phyloP scores from a whole-genome alignment of 2,113 vertebrate genomes.

The Centropus bengalensis region DNA sequence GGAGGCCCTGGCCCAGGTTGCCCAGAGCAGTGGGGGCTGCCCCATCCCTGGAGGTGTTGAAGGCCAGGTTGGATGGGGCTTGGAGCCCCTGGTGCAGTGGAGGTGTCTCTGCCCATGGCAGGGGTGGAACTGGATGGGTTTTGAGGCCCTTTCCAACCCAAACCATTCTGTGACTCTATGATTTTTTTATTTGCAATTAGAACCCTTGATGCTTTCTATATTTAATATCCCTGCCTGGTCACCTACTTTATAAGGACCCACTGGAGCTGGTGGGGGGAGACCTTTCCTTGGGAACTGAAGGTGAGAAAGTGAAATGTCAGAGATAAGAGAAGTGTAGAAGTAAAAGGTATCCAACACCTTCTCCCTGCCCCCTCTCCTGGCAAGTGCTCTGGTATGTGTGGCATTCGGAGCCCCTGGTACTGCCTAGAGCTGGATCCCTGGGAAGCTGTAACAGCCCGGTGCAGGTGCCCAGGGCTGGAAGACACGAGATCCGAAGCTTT shows the following conservation, averaged over 20 bases:
- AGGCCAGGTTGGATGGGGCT: no score
- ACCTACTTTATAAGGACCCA: background rate
- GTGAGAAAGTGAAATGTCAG: conserved; percentile 52
- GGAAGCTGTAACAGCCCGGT: background rate
- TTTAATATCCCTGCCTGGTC: background rate
- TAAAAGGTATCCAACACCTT: background rate
- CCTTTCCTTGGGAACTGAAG: conserved; percentile 37
- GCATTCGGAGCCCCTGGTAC: conserved; percentile 26
- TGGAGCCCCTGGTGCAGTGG: no score
- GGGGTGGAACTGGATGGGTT: no score
- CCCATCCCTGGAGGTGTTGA: no score
- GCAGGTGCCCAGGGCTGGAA: background rate
- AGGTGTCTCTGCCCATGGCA: no score
- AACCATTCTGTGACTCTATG: no score
- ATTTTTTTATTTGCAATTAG: background rate
- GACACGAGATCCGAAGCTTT: background rate
- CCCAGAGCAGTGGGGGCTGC: no score
- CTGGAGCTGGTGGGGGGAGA: background rate
- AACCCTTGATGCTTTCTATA: background rate
- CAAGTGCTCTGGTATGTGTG: conserved; percentile 43
- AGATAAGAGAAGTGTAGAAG: conserved; percentile 45
- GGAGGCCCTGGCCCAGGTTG: no score
- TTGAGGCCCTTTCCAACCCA: no score
- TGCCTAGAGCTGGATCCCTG: background rate
- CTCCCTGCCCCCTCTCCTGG: background rate